A percentile compares a stretch with the other conserved stretches of the same genome.
Evolutionary conservation across 2,888 invertebrate genomes (phyloP).

Genomic region (Lithodes maja): DNA sequence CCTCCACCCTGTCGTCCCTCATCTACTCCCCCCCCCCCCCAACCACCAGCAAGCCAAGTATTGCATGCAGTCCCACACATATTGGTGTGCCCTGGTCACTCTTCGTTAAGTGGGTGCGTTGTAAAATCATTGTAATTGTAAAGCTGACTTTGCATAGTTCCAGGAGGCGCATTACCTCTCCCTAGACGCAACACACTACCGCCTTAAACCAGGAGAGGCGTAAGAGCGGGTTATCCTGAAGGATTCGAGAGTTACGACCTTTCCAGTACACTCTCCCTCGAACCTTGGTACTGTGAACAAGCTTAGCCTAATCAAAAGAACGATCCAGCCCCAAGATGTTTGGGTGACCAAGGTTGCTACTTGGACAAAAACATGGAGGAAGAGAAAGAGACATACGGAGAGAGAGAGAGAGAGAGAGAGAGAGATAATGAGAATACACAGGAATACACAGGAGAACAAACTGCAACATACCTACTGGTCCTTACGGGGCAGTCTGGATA

Average conservation of each 20-base stretch:
- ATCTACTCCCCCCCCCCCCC: slow-evolving; percentile 4
- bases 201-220: neutral
- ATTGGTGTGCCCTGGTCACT: slow-evolving; percentile 60
- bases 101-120: slow-evolving; percentile 62
- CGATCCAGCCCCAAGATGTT: slow-evolving; percentile 52
- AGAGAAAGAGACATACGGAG: no score
- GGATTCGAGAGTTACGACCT: slow-evolving; percentile 40
- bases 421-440: no score
- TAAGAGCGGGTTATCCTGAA: slow-evolving; percentile 16
- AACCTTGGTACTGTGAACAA: slow-evolving; percentile 59
- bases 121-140: slow-evolving; percentile 66
- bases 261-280: neutral
- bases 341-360: slow-evolving; percentile 21
- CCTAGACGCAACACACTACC: slow-evolving; percentile 7
- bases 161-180: slow-evolving; percentile 46
- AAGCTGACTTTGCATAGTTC: slow-evolving; percentile 66
- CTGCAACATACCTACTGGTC: no score
- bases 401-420: no score
- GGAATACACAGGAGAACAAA: no score
- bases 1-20: neutral
- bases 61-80: slow-evolving; percentile 49
- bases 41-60: slow-evolving; percentile 19
- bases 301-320: slow-evolving; percentile 64
- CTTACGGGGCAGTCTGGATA: no score
- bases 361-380: no score